Conservation (phyloP, 2,888 invertebrate species). For the Meteorus cinctellus region DNA sequence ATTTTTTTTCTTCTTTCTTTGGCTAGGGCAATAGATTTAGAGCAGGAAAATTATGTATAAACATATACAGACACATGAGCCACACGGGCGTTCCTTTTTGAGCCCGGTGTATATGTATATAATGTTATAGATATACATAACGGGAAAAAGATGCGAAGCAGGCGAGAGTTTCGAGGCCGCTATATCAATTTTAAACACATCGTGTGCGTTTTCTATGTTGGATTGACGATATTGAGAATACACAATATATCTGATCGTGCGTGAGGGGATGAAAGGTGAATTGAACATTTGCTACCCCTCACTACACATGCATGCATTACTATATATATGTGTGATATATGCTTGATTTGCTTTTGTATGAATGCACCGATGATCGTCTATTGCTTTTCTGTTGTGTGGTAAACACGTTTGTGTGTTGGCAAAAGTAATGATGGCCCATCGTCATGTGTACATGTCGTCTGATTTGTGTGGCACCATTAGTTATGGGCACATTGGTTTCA, state of each 20-base stretch:
- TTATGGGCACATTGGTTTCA: conserved; percentile 65
- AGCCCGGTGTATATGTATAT: neutral
- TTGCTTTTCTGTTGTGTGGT: conserved; percentile 61
- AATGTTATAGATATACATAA: conserved; percentile 28
- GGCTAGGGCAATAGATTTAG: conserved; percentile 42
- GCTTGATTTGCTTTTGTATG: conserved; percentile 32
- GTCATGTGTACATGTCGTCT: conserved; percentile 58
- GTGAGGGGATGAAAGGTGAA: conserved; percentile 66
- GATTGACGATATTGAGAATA: conserved; percentile 30
- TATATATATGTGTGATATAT: conserved; percentile 17
- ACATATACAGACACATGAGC: neutral
- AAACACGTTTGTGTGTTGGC: conserved; percentile 68
- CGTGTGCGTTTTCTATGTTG: conserved; percentile 23
- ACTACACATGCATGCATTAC: conserved; percentile 11
- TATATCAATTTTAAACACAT: conserved; percentile 54
- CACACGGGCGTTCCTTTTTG: conserved; percentile 1
- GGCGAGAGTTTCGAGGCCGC: conserved; percentile 42
- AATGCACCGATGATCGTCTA: conserved; percentile 39
- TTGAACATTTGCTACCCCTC: conserved; percentile 46
- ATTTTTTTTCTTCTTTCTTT: no score
- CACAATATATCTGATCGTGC: conserved; percentile 66
- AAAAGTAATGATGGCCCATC: conserved; percentile 70
- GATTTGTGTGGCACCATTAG: conserved; percentile 72
- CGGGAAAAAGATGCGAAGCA: conserved; percentile 33
- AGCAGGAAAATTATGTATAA: conserved; percentile 46